Evolutionary conservation across 1,140 invertebrate species (phyloP).

Genomic region (Drosophila lini): DNA sequence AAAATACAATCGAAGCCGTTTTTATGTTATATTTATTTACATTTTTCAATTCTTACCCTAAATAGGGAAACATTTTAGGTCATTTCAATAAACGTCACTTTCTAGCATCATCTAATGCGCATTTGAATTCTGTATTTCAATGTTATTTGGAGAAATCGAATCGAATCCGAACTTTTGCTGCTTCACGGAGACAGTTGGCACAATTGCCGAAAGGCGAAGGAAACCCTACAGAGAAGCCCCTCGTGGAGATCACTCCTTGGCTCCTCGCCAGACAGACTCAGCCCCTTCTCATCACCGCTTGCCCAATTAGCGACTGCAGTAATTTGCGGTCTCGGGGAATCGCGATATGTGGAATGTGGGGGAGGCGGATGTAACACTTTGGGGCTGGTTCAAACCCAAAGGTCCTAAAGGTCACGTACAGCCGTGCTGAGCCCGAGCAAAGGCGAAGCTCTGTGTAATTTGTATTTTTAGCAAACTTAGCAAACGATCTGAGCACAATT

Average conservation of each 20-base stretch:
- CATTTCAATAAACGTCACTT: slow-evolving; percentile 1
- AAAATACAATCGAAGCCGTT: not conserved
- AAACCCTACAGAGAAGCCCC: slow-evolving; percentile 69
- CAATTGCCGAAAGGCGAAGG: slow-evolving; percentile 20
- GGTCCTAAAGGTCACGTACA: slow-evolving; percentile 57
- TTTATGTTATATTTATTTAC: not conserved
- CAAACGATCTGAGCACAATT: slow-evolving; percentile 16
- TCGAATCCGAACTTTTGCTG: slow-evolving; percentile 43
- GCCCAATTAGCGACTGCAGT: slow-evolving; percentile 37
- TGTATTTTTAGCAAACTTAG: slow-evolving; percentile 38
- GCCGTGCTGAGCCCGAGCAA: slow-evolving; percentile 13
- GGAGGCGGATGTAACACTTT: slow-evolving; percentile 23
- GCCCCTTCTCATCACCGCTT: slow-evolving; percentile 8
- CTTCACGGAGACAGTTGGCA: slow-evolving; percentile 53
- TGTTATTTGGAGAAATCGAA: slow-evolving; percentile 56
- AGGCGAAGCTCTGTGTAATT: slow-evolving; percentile 38
- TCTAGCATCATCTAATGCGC: slow-evolving; percentile 10
- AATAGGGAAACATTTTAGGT: not conserved
- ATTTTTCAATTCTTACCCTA: not conserved
- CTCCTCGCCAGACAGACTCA: slow-evolving; percentile 23
- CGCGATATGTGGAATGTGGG: not conserved
- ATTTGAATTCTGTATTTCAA: not conserved
- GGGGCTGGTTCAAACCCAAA: slow-evolving; percentile 15
- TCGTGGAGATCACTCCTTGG: slow-evolving; percentile 21
- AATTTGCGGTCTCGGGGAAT: slow-evolving; percentile 23